These are phyloP conservation scores for Oenanthe oenanthe DNA, from an alignment of 2,113 vertebrate genomes.

Conservation along the genomic window DNA sequence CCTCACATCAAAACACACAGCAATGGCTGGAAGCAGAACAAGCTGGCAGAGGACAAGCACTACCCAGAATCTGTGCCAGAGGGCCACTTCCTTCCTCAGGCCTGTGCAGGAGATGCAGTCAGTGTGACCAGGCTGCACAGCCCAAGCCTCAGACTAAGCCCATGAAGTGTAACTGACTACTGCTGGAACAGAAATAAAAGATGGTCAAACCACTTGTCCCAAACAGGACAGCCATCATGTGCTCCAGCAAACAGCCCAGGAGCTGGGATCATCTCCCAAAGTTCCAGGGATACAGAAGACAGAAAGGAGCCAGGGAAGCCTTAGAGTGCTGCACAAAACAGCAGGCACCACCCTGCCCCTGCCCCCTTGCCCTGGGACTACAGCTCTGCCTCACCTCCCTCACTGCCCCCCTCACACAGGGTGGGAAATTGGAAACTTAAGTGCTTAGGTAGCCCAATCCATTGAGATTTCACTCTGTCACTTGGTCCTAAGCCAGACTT, in stretches of 20 bases:
- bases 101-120: background rate
- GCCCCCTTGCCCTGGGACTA: background rate
- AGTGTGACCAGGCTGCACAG: background rate
- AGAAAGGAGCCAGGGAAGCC: background rate
- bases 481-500: background rate
- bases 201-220: background rate
- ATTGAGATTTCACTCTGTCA: background rate
- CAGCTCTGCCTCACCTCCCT: background rate
- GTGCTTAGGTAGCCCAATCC: background rate
- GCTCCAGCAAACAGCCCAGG: background rate
- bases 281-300: background rate
- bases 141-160: background rate
- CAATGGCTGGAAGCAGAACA: background rate
- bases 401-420: background rate
- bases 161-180: background rate
- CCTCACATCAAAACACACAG: background rate
- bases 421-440: background rate
- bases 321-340: fast-evolving
- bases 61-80: background rate
- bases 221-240: background rate
- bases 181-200: background rate
- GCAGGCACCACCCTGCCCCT: background rate
- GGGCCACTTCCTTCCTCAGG: background rate
- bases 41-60: background rate
- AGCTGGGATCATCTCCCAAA: background rate